Evolutionary conservation across 2,797 vertebrate genomes (phyloP), one percentile per base, ranked within the genome.

Genomic region (Kryptopterus vitreolus): DNA sequence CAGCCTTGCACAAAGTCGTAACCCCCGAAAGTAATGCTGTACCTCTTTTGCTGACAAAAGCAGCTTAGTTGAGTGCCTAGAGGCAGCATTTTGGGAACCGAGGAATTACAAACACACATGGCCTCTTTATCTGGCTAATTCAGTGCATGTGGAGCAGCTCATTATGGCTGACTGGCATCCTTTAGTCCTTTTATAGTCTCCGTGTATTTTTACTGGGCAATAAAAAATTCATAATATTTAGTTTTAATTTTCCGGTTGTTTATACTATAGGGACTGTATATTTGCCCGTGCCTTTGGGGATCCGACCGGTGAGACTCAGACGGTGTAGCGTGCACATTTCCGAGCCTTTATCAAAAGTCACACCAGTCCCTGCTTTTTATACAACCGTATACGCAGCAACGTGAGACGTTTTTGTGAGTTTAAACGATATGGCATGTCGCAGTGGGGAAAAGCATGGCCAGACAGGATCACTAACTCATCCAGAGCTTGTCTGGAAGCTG

Each of bases 81-180:
- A 70, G 68, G 26, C 77, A 76, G 65, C 73, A 43, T 35, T 84
- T 81, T 84, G 77, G 58, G 58, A 81, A 48, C 46, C 16, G 5
- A 24, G 48, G 18, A 78, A 83, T 84, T 81, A 59, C 77, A 55
- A 81, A 78, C 77, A 58, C 77, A 72, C 70, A 73, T 69, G 72
- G 74, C 77, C 79, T 84, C 61, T 65, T 69, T 20, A 12, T 81
- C 11, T 81, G 79, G 50, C 76, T 87, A 83, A 86, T 84, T 79
- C 59, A 77, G 61, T 72, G 69, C 48, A 84, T 81, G 43, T 24
- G 61, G 61, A 82, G 46, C 76, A 38, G 65, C 68, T 82, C 38
- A 77, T 48, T 65, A 58, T 70, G 63, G 20, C 63, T 78, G 38
- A 78, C 76, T 71, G 66, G 58, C 48, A 70, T 83, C 59, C 55